Percentiles rank a stretch among this genome's conserved stretches.
Evolutionary conservation across 23 tunicate species (phyloP).

Genomic region (Diplosoma virens): DNA sequence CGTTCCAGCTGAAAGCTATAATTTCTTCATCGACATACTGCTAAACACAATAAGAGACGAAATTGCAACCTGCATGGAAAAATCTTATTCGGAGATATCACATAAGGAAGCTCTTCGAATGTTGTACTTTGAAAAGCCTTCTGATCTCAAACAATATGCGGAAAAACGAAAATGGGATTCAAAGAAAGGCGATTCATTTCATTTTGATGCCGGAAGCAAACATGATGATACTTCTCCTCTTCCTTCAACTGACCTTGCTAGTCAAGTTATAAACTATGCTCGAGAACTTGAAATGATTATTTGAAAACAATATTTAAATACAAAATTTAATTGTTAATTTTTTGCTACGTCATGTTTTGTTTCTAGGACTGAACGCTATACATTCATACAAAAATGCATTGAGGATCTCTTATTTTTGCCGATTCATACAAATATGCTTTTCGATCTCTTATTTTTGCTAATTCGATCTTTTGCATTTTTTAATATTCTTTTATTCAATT

Average conservation of each 20-base stretch:
- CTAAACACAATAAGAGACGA: slow-evolving; percentile 91
- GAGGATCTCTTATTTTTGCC: too few species aligned
- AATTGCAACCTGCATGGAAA: slow-evolving; percentile 96
- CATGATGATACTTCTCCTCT: slow-evolving; percentile 39
- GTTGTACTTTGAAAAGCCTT: slow-evolving; percentile 73
- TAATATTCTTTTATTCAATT: too few species aligned
- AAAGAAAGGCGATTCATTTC: slow-evolving; percentile 41
- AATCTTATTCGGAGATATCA: slow-evolving; percentile 73
- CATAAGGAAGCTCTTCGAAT: slow-evolving; percentile 65
- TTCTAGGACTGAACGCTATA: too few species aligned
- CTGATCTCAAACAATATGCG: slow-evolving; percentile 47
- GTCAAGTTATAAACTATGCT: slow-evolving; percentile 87
- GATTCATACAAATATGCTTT: too few species aligned
- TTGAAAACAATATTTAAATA: slow-evolving; percentile 12
- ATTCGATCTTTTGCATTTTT: too few species aligned
- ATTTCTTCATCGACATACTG: slow-evolving; percentile 92
- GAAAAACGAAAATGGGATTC: slow-evolving; percentile 51
- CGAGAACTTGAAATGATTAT: slow-evolving; percentile 97
- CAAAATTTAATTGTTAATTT: too few species aligned
- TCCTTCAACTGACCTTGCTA: slow-evolving; percentile 80
- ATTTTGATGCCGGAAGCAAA: slow-evolving; percentile 46
- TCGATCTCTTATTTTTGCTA: too few species aligned
- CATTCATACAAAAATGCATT: too few species aligned
- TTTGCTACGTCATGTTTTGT: too few species aligned
- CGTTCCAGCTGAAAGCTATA: slow-evolving; percentile 94